Conservation (phyloP, 2,113 vertebrate genomes). For the Lepus timidus region DNA sequence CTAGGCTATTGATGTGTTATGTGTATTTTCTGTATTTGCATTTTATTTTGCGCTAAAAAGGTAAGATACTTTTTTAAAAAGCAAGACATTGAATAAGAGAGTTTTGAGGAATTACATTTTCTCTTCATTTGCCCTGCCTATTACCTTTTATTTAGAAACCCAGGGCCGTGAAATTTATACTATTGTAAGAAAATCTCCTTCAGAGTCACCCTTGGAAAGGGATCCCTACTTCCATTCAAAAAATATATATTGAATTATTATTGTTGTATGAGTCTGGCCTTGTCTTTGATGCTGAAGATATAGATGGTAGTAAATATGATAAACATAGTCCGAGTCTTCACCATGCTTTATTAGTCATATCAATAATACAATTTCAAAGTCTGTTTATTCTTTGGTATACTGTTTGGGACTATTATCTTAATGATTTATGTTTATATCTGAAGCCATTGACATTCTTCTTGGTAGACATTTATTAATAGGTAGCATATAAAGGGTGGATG, state of each 20-base stretch:
- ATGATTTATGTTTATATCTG: slow-evolving; percentile 8
- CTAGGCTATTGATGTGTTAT: background rate
- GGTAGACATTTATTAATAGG: slow-evolving; percentile 40
- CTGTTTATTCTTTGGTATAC: slow-evolving; percentile 37
- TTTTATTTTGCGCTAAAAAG: slow-evolving; percentile 56
- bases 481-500: background rate
- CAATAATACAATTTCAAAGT: slow-evolving; percentile 29
- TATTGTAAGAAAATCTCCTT: slow-evolving; percentile 50
- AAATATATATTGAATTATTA: background rate
- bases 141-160: slow-evolving; percentile 7
- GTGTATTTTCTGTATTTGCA: background rate
- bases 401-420: slow-evolving; percentile 4
- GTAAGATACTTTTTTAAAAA: slow-evolving; percentile 30
- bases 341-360: slow-evolving; percentile 4
- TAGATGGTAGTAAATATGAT: background rate
- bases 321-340: background rate
- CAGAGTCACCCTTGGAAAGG: background rate
- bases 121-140: slow-evolving; percentile 5
- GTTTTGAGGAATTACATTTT: slow-evolving; percentile 29
- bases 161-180: background rate
- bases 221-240: background rate
- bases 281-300: background rate
- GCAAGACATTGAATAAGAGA: background rate
- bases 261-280: background rate
- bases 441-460: slow-evolving; percentile 35